A percentile compares a stretch with the other conserved stretches of the same genome.
phyloP scores from a whole-genome alignment of 2,888 invertebrate species.

The Lottia scabra region DNA sequence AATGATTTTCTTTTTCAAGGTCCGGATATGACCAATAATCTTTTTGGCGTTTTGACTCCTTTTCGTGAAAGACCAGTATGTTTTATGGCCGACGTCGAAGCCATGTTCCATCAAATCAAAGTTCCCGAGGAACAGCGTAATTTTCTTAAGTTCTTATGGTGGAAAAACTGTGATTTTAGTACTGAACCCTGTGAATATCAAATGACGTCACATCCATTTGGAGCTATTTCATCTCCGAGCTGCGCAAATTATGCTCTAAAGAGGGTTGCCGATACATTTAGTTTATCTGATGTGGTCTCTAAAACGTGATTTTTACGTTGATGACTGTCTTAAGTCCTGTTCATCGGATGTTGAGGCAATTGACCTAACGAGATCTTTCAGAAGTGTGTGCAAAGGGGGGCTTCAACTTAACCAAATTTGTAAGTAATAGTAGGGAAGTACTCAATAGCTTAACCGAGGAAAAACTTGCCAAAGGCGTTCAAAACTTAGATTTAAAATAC shows the following conservation, averaged over 20 bases:
- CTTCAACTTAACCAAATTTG: background rate
- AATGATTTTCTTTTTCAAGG: constrained; percentile 20
- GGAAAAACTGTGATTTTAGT: constrained; percentile 13
- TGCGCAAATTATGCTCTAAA: background rate
- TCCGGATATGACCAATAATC: constrained; percentile 19
- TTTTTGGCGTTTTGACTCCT: constrained; percentile 15
- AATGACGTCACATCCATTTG: constrained; percentile 27
- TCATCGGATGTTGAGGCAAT: background rate
- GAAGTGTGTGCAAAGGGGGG: background rate
- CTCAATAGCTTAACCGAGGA: background rate
- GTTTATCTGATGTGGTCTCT: background rate
- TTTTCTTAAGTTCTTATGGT: constrained; percentile 32
- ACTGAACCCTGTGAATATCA: constrained; percentile 6
- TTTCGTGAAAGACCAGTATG: constrained; percentile 11
- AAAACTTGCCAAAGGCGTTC: background rate
- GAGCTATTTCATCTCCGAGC: constrained; percentile 30
- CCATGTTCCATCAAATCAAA: too few species aligned
- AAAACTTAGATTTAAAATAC: background rate
- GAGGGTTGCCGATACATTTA: background rate
- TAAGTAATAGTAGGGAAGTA: background rate
- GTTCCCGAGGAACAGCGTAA: constrained; percentile 21
- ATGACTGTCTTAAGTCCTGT: constrained; percentile 9
- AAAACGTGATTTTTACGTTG: constrained; percentile 3
- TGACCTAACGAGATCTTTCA: background rate
- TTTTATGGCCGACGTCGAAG: too few species aligned